Percentiles rank a stretch among this genome's conserved stretches.
Evolutionary conservation across 2,113 vertebrate genomes (phyloP).

Genomic region (Pionites leucogaster): DNA sequence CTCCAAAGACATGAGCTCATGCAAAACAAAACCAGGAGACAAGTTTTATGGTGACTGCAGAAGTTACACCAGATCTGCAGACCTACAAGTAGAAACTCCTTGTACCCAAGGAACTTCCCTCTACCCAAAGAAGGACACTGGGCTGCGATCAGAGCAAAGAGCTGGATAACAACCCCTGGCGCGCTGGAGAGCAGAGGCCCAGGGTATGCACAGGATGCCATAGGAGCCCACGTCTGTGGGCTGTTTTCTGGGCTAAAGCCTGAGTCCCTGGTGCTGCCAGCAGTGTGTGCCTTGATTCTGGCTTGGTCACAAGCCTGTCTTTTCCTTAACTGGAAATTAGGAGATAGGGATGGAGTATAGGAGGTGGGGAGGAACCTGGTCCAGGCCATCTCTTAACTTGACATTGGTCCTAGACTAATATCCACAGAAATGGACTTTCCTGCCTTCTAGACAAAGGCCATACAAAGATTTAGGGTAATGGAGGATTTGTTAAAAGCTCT

Average conservation of each 20-base stretch:
- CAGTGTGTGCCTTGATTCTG: neutral
- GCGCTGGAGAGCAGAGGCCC: neutral
- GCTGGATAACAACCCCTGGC: accelerated
- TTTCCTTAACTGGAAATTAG: neutral
- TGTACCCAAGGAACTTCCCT: accelerated
- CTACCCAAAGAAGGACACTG: accelerated
- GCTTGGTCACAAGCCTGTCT: neutral
- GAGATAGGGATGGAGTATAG: neutral
- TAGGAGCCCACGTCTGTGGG: neutral
- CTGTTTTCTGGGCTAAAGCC: neutral
- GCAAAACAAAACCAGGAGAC: neutral
- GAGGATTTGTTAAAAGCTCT: neutral
- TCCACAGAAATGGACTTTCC: neutral
- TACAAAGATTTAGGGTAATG: neutral
- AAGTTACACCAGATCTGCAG: neutral
- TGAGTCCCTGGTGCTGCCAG: neutral
- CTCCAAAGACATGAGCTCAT: neutral
- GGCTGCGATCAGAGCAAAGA: neutral
- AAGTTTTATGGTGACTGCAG: neutral
- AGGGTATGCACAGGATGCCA: neutral
- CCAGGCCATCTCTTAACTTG: neutral
- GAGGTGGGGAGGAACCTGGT: neutral
- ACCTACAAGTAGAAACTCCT: neutral
- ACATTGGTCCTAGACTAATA: neutral
- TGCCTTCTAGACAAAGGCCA: neutral